A percentile compares a stretch with the other conserved stretches of the same genome.
phyloP scores from a whole-genome alignment of 1,140 invertebrate species.

The Littorina saxatilis region DNA sequence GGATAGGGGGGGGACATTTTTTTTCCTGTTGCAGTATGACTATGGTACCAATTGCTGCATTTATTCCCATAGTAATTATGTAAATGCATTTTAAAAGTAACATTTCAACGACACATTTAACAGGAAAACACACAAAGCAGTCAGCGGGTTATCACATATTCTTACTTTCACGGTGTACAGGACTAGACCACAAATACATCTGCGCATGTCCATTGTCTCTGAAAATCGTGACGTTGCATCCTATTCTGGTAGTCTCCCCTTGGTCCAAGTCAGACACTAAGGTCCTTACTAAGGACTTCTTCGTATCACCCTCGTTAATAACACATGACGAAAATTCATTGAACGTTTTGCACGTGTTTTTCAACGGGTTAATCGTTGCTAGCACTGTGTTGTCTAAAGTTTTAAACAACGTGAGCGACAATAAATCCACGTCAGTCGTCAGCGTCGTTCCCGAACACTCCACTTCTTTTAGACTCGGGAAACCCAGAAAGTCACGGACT shows the following conservation, averaged over 20 bases:
- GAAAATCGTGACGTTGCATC: constrained; percentile 13
- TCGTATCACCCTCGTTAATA: neutral
- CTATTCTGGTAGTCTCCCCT: neutral
- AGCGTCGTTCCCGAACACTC: constrained; percentile 24
- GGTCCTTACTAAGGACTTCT: neutral
- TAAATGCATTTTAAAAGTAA: too few relatives aligned
- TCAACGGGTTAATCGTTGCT: neutral
- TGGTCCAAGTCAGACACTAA: constrained; percentile 17
- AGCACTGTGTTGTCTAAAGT: neutral
- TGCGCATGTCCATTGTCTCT: neutral
- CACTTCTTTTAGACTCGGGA: constrained; percentile 29
- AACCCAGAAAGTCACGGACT: neutral
- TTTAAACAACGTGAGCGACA: constrained; percentile 17
- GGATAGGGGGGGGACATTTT: too few relatives aligned
- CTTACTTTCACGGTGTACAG: neutral
- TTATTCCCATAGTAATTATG: too few relatives aligned
- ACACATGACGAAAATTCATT: constrained; percentile 1
- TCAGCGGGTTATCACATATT: too few relatives aligned
- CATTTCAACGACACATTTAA: too few relatives aligned
- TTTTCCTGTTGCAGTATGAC: too few relatives aligned
- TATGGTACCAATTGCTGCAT: too few relatives aligned
- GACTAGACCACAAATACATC: neutral
- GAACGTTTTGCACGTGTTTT: constrained; percentile 6
- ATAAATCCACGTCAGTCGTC: neutral
- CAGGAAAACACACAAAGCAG: too few relatives aligned